Evolutionary conservation across 2,797 vertebrate genomes (phyloP).

Genomic region (Mastacembelus armatus): DNA sequence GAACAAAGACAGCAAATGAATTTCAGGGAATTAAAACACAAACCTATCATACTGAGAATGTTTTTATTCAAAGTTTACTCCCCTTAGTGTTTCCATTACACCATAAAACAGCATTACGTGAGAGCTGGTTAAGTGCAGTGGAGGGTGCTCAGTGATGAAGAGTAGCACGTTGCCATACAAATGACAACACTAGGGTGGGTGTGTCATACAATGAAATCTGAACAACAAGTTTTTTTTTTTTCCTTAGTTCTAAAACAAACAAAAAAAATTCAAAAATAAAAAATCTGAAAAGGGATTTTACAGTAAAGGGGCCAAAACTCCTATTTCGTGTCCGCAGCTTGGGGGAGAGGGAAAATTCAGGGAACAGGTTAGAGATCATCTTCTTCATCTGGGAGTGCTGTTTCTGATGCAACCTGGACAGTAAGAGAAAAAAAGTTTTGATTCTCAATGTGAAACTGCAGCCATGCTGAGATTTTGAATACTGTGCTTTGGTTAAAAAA

Average conservation of each 20-base stretch:
- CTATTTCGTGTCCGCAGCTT: conserved; percentile 68
- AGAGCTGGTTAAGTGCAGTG: conserved; percentile 77
- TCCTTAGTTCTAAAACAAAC: conserved; percentile 81
- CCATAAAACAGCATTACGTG: conserved; percentile 77
- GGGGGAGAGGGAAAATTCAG: conserved; percentile 34
- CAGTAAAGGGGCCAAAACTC: conserved; percentile 80
- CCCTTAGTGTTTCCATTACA: conserved; percentile 82
- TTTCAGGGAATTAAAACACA: conserved; percentile 4
- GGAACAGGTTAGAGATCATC: conserved; percentile 88
- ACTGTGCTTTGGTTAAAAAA: no score
- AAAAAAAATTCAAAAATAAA: conserved; percentile 85
- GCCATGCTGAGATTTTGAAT: neutral
- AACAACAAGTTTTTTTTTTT: conserved; percentile 78
- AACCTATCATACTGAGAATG: conserved; percentile 79
- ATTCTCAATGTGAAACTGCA: neutral
- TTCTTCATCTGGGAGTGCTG: conserved; percentile 88
- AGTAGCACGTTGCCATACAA: conserved; percentile 75
- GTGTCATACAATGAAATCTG: conserved; percentile 83
- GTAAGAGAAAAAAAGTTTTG: neutral
- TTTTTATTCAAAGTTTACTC: conserved; percentile 88
- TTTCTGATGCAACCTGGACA: conserved; percentile 85
- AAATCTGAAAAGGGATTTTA: conserved; percentile 85
- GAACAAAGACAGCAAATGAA: neutral
- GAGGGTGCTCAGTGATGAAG: conserved; percentile 73
- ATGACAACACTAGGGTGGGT: conserved; percentile 75